Evolutionary conservation across 2,113 vertebrate species (phyloP).

Genomic region (Spermophilus dauricus): DNA sequence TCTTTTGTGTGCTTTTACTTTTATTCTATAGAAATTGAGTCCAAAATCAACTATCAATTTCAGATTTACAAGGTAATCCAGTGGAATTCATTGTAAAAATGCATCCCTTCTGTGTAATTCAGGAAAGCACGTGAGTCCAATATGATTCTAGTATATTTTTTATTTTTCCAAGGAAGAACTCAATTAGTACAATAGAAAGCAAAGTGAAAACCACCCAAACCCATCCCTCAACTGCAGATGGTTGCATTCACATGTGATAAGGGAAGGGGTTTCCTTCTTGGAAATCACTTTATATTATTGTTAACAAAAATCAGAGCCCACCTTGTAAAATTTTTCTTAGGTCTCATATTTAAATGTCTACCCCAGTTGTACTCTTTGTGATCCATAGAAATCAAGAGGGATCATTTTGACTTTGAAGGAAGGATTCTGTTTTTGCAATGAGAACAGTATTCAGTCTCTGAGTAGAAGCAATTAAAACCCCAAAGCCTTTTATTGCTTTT

Average conservation of each 20-base stretch:
- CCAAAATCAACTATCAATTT: neutral
- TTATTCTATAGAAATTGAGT: neutral
- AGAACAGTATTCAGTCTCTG: constrained; percentile 69
- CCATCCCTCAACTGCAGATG: neutral
- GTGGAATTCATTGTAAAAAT: neutral
- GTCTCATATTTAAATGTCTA: constrained; percentile 26
- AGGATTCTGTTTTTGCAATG: constrained; percentile 46
- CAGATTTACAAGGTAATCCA: neutral
- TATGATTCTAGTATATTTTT: neutral
- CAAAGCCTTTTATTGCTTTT: constrained; percentile 72
- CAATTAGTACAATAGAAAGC: neutral
- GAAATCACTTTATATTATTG: constrained; percentile 31
- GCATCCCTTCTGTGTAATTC: neutral
- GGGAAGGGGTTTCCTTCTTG: neutral
- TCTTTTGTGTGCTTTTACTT: neutral
- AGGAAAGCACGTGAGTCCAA: neutral
- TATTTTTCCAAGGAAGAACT: neutral
- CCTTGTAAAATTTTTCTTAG: neutral
- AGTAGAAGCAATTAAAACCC: constrained; percentile 76
- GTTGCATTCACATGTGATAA: neutral
- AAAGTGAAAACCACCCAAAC: neutral
- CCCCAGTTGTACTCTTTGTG: neutral
- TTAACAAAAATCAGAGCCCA: constrained; percentile 20
- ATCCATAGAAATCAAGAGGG: constrained; percentile 30
- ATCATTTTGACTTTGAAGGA: constrained; percentile 65